Evolutionary conservation across 2,113 vertebrate genomes (phyloP).

Genomic region (Cynopterus brachyotis): DNA sequence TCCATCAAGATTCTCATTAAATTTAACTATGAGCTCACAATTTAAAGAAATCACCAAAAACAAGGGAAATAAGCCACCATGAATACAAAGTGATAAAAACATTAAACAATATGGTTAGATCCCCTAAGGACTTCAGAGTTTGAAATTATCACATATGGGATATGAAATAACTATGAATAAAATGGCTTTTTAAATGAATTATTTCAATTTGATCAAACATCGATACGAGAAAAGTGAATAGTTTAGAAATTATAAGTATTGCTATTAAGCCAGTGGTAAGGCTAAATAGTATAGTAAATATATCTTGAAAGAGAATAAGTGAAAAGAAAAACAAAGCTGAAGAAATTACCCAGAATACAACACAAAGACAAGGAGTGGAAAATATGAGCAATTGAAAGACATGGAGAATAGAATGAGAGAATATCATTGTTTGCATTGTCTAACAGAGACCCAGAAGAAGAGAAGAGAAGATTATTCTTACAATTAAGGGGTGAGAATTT

Average conservation of each 20-base stretch:
- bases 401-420: neutral
- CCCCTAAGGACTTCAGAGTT: neutral
- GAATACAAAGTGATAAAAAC: neutral
- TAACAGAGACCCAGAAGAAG: neutral
- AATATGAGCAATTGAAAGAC: neutral
- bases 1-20: neutral
- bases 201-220: neutral
- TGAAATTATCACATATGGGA: neutral
- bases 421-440: neutral
- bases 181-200: neutral
- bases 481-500: neutral
- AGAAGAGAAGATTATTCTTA: neutral
- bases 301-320: neutral
- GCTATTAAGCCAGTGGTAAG: neutral
- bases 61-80: neutral
- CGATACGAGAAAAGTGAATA: neutral
- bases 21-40: neutral
- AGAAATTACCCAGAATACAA: neutral
- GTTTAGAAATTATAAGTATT: neutral
- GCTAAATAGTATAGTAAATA: neutral
- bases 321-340: neutral
- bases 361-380: neutral
- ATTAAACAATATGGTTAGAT: neutral
- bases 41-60: neutral
- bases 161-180: neutral